phyloP scores from a whole-genome alignment of 2,888 invertebrate species.

The Magallana nippona region DNA sequence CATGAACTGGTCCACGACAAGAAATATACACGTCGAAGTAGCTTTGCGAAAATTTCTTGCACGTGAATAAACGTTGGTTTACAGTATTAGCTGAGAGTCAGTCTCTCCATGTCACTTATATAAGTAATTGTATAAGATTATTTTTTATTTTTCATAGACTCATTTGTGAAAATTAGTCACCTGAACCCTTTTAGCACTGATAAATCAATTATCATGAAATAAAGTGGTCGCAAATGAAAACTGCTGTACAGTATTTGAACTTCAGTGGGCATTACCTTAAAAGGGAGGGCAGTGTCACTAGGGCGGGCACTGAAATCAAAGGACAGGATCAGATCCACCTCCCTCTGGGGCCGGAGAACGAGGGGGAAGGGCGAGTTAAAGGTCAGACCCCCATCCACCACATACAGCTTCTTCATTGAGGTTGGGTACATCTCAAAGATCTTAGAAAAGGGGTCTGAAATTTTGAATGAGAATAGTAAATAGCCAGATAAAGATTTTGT shows the following conservation, averaged over 20 bases:
- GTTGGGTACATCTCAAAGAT: constrained; percentile 79
- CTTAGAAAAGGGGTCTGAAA: constrained; percentile 72
- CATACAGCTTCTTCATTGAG: constrained; percentile 79
- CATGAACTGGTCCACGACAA: no score
- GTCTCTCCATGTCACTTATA: no score
- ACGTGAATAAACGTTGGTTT: no score
- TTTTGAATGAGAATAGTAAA: neutral
- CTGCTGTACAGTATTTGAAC: no score
- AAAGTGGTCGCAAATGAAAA: no score
- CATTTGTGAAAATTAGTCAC: neutral
- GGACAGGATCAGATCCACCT: constrained; percentile 79
- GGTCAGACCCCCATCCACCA: constrained; percentile 81
- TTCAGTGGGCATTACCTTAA: constrained; percentile 72
- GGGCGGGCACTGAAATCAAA: constrained; percentile 80
- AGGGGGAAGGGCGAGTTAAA: constrained; percentile 81
- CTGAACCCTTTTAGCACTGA: neutral
- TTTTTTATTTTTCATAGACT: neutral
- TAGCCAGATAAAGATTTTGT: no score
- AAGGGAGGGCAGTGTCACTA: constrained; percentile 78
- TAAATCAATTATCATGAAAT: no score
- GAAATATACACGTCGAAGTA: no score
- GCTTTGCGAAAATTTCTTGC: no score
- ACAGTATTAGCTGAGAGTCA: no score
- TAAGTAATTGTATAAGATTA: no score
- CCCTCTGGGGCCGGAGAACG: constrained; percentile 80